These are phyloP conservation scores for Drosophila lowei DNA, from an alignment of 1,140 invertebrate species.

Conservation along the genomic window DNA sequence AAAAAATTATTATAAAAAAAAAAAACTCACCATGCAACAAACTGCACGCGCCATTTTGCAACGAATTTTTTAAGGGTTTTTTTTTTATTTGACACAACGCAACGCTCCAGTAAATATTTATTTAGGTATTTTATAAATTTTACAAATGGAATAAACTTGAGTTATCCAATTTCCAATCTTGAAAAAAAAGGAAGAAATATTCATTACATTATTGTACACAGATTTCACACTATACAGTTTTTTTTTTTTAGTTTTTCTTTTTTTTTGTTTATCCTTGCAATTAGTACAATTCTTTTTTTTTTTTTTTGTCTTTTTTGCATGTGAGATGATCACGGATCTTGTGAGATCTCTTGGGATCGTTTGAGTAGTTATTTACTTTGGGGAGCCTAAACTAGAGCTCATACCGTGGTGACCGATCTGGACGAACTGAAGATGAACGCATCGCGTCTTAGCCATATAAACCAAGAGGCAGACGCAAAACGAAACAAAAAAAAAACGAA, in stretches of 20 bases:
- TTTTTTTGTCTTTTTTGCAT: slow-evolving; percentile 26
- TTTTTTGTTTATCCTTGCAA: slow-evolving; percentile 48
- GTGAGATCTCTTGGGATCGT: slow-evolving; percentile 23
- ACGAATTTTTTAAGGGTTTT: slow-evolving; percentile 50
- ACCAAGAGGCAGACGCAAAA: slow-evolving; percentile 60
- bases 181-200: slow-evolving; percentile 58
- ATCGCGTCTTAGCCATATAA: slow-evolving; percentile 81
- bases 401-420: slow-evolving; percentile 83
- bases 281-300: slow-evolving; percentile 37
- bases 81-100: slow-evolving; percentile 65
- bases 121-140: slow-evolving; percentile 51
- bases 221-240: slow-evolving; percentile 40
- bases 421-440: slow-evolving; percentile 83
- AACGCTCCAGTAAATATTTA: slow-evolving; percentile 66
- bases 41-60: slow-evolving; percentile 82
- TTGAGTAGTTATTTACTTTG: slow-evolving; percentile 58
- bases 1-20: neutral
- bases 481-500: slow-evolving; percentile 44
- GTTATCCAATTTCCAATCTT: slow-evolving; percentile 78
- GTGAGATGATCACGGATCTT: slow-evolving; percentile 5
- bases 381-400: slow-evolving; percentile 80
- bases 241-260: slow-evolving; percentile 16
- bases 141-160: slow-evolving; percentile 57
- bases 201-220: slow-evolving; percentile 20
- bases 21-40: slow-evolving; percentile 78